Conservation (phyloP, 2,113 vertebrate genomes). For the Sterrhoptilus dennistouni region DNA sequence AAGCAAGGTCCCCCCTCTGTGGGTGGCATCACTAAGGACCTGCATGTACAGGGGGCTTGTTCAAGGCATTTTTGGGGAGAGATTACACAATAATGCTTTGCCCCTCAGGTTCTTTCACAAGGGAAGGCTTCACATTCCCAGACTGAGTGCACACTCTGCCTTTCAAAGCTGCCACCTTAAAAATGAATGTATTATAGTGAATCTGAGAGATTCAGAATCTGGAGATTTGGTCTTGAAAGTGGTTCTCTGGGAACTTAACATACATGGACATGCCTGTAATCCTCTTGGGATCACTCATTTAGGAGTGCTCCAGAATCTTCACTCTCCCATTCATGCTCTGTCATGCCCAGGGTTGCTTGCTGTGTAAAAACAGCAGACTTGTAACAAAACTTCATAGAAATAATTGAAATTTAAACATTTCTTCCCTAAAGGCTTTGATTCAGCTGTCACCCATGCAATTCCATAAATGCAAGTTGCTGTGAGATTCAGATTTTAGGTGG, state of each 20-base stretch:
- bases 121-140: neutral
- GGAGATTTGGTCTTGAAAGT: neutral
- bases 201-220: neutral
- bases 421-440: neutral
- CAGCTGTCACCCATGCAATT: neutral
- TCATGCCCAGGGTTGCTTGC: neutral
- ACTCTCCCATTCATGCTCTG: neutral
- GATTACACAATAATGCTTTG: neutral
- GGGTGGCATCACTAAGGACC: neutral
- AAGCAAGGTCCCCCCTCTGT: neutral
- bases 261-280: rapidly evolving
- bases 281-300: neutral
- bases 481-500: neutral
- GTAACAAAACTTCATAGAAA: neutral
- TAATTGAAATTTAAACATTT: neutral
- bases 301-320: neutral
- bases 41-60: neutral
- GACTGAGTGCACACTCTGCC: neutral
- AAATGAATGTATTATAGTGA: neutral
- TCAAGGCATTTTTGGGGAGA: neutral
- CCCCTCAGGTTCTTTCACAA: no score
- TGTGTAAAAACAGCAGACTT: neutral
- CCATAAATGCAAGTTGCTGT: neutral
- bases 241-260: neutral
- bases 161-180: neutral